Conservation (phyloP, 1,140 invertebrate species). For the Euschistus heros region DNA sequence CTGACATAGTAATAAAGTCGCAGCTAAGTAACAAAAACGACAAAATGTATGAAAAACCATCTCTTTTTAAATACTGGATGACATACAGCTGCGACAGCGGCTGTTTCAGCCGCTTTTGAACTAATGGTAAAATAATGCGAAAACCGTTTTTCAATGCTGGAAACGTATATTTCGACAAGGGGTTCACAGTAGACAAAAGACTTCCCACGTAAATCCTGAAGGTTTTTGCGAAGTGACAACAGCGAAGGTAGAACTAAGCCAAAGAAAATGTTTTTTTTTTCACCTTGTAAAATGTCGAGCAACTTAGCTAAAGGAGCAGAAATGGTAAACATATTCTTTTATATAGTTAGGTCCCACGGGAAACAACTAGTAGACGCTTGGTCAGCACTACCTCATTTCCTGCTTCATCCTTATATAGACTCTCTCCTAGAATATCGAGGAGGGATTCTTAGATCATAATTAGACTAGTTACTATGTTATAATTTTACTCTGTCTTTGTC, state of each 20-base stretch:
- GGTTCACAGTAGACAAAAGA: neutral
- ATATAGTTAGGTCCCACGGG: no score
- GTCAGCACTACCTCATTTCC: no score
- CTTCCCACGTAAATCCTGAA: neutral
- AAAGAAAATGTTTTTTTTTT: neutral
- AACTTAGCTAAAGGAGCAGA: neutral
- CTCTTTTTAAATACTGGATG: neutral
- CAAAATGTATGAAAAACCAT: neutral
- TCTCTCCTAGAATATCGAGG: no score
- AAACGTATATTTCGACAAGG: neutral
- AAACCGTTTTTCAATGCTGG: neutral
- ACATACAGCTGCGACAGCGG: neutral
- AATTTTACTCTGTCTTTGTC: no score
- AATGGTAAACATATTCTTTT: slow-evolving; percentile 1
- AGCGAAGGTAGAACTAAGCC: neutral
- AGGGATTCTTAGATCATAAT: no score
- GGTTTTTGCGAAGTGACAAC: neutral
- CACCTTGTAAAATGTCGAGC: neutral
- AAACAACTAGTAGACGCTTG: no score
- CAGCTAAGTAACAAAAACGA: no score
- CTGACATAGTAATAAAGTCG: no score
- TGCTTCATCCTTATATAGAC: no score
- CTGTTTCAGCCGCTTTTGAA: neutral
- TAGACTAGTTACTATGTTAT: no score
- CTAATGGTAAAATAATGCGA: neutral